phyloP scores from a whole-genome alignment of 2,888 invertebrate species.

The Ophonus ardosiacus region DNA sequence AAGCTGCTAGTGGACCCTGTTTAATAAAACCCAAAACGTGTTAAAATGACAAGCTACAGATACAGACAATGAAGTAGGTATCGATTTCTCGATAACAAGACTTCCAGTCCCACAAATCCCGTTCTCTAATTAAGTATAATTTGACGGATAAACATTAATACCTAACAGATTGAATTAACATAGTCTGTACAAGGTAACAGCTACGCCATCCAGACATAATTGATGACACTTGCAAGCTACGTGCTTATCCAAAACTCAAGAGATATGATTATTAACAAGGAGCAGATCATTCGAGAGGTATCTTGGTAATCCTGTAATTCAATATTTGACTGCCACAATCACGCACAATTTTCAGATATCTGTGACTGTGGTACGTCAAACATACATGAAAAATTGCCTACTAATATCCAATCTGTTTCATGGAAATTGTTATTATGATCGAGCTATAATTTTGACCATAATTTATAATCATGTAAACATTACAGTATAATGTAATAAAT shows the following conservation, averaged over 20 bases:
- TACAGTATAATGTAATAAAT: background rate
- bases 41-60: no score
- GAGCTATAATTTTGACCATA: background rate
- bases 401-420: no score
- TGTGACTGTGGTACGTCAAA: no score
- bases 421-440: background rate
- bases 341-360: background rate
- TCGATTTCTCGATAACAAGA: background rate
- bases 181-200: background rate
- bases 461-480: background rate
- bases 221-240: constrained; percentile 19
- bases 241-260: constrained; percentile 4
- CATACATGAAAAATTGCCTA: no score
- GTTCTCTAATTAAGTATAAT: constrained; percentile 26
- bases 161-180: constrained; percentile 21
- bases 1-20: no score
- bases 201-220: constrained; percentile 8
- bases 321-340: background rate
- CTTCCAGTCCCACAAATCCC: constrained; percentile 4
- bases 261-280: constrained; percentile 12
- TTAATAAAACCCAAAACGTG: no score
- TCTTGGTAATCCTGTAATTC: background rate
- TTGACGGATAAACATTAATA: constrained; percentile 34
- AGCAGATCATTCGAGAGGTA: background rate
- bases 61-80: background rate